These are phyloP conservation scores for Brachionus manjavacas DNA, from an alignment of 1,140 invertebrate genomes.

Conservation along the genomic window DNA sequence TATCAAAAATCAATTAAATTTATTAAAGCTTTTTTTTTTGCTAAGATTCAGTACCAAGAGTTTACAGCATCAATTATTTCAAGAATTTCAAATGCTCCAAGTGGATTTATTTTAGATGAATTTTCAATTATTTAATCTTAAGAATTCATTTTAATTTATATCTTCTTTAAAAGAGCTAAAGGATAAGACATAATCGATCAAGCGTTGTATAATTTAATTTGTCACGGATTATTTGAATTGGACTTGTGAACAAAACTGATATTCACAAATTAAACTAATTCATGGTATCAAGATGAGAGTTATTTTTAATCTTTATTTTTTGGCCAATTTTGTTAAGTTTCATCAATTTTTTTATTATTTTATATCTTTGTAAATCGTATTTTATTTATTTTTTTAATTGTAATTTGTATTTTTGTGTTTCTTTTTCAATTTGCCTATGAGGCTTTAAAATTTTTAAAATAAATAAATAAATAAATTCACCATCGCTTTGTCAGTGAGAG, in stretches of 20 bases:
- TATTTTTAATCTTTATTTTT: no score
- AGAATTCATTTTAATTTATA: not conserved
- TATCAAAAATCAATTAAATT: constrained; percentile 2
- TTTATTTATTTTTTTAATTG: no score
- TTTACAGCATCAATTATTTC: not conserved
- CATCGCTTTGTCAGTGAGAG: no score
- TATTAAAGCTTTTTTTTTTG: not conserved
- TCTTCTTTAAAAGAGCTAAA: not conserved
- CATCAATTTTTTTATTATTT: no score
- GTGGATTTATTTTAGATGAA: not conserved
- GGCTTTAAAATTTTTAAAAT: no score
- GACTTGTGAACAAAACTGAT: not conserved
- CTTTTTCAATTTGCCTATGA: no score
- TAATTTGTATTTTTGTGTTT: no score
- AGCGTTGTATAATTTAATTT: not conserved
- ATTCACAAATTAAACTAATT: no score
- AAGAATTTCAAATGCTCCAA: not conserved
- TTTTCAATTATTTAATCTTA: not conserved
- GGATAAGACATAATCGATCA: not conserved
- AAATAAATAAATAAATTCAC: no score
- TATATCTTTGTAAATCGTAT: no score
- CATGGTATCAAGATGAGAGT: no score
- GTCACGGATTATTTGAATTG: not conserved
- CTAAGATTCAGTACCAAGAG: not conserved
- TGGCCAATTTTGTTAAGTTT: no score